These are phyloP conservation scores for Agrotis exclamationis DNA, from an alignment of 2,888 invertebrate species.

Conservation along the genomic window DNA sequence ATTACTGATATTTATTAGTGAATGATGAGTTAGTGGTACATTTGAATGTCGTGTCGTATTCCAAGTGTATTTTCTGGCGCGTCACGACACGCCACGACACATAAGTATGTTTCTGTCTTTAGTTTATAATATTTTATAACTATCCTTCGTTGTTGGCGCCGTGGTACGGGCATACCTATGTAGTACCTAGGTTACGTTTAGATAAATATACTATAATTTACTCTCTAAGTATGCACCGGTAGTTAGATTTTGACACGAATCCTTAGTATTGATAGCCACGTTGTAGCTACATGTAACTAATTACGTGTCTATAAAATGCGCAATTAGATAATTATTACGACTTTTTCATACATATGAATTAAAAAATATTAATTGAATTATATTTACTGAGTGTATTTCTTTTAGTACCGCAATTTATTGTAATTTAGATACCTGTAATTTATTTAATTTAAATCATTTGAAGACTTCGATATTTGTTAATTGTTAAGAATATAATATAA, in stretches of 20 bases:
- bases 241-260: conserved; percentile 82
- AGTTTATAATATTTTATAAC: conserved; percentile 51
- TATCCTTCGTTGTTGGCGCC: conserved; percentile 69
- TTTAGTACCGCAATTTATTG: conserved; percentile 47
- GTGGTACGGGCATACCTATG: conserved; percentile 57
- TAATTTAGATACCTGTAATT: conserved; percentile 48
- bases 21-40: too few relatives aligned
- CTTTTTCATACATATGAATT: conserved; percentile 48
- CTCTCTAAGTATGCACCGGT: conserved; percentile 77
- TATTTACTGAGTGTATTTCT: conserved; percentile 40
- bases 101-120: too few relatives aligned
- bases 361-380: conserved; percentile 45
- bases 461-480: conserved; percentile 77
- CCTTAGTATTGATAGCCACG: conserved; percentile 75
- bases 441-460: conserved; percentile 58
- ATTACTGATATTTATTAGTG: too few relatives aligned
- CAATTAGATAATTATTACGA: conserved; percentile 71
- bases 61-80: too few relatives aligned
- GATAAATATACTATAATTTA: conserved; percentile 65
- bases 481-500: conserved; percentile 81
- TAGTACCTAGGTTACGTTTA: conserved; percentile 60
- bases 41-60: too few relatives aligned
- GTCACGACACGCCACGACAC: too few relatives aligned
- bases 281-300: conserved; percentile 69
- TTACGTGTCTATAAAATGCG: conserved; percentile 80